phyloP scores from a whole-genome alignment of 2,113 vertebrate species.

The Siniperca chuatsi region DNA sequence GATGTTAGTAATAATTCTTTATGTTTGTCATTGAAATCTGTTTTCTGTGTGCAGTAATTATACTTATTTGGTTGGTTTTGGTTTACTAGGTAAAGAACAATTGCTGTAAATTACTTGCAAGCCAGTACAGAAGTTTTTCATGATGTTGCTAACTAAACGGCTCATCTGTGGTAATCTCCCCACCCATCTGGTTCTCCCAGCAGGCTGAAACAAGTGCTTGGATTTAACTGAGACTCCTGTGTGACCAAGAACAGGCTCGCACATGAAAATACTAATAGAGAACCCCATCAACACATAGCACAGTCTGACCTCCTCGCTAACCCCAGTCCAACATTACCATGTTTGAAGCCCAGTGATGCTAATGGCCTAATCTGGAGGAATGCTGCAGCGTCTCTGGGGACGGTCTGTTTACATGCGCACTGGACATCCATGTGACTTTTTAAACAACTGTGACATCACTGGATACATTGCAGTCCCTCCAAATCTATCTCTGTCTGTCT shows the following conservation, averaged over 20 bases:
- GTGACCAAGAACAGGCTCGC: constrained; percentile 21
- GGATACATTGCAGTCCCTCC: constrained; percentile 5
- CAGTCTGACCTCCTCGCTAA: constrained; percentile 5
- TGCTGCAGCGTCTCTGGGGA: constrained; percentile 45
- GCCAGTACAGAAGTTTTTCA: neutral
- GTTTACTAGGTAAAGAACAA: neutral
- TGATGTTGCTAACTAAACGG: neutral
- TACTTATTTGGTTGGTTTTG: neutral
- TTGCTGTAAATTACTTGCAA: neutral
- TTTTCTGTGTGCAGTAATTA: neutral
- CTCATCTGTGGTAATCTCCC: constrained; percentile 5
- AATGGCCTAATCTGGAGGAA: constrained; percentile 49
- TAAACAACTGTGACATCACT: constrained; percentile 21
- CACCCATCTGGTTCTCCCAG: neutral
- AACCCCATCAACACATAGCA: constrained; percentile 20
- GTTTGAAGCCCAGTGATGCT: constrained; percentile 46
- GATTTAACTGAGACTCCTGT: constrained; percentile 5
- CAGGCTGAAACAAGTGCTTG: constrained; percentile 3
- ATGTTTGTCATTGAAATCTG: neutral
- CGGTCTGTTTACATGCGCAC: constrained; percentile 30
- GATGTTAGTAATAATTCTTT: neutral
- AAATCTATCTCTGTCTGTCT: neutral
- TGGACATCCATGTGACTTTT: constrained; percentile 39
- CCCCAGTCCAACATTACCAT: constrained; percentile 17
- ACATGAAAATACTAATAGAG: neutral